A percentile compares a stretch with the other conserved stretches of the same genome.
Conservation (phyloP, 2,888 invertebrate species). For the Alsophila aescularia region DNA sequence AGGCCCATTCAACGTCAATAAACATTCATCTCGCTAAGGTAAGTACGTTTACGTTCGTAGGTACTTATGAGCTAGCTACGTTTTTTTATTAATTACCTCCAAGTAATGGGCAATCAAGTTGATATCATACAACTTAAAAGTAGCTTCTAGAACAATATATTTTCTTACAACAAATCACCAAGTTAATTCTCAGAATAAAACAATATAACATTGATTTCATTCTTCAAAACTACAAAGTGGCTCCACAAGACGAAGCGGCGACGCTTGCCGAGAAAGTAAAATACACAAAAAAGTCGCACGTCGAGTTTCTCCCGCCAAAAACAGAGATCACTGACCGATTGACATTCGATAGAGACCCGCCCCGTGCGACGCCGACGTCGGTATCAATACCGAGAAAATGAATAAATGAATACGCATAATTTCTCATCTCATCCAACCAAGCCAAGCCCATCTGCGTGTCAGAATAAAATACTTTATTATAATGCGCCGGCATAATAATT, state of each 20-base stretch:
- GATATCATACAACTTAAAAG: background rate
- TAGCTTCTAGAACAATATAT: background rate
- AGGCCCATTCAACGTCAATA: no score
- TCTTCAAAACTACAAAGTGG: constrained; percentile 35
- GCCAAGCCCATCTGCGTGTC: constrained; percentile 38
- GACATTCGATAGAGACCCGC: constrained; percentile 71
- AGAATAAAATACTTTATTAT: constrained; percentile 36
- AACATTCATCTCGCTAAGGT: no score
- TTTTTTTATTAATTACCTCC: no score
- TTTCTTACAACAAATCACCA: constrained; percentile 1
- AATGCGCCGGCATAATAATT: constrained; percentile 25
- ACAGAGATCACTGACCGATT: constrained; percentile 77
- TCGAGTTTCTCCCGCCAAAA: constrained; percentile 82
- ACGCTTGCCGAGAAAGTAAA: constrained; percentile 75
- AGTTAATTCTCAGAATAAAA: constrained; percentile 33
- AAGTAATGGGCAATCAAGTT: background rate
- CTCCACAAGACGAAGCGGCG: constrained; percentile 22
- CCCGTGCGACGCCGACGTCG: constrained; percentile 33
- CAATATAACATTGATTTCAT: constrained; percentile 44
- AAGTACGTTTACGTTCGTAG: no score
- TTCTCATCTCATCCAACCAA: constrained; percentile 29
- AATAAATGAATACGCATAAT: constrained; percentile 32
- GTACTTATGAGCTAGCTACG: no score
- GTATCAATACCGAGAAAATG: constrained; percentile 44
- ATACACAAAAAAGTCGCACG: constrained; percentile 76